These are phyloP conservation scores for Paradoxurus hermaphroditus DNA, from an alignment of 2,113 vertebrate species.

Conservation along the genomic window DNA sequence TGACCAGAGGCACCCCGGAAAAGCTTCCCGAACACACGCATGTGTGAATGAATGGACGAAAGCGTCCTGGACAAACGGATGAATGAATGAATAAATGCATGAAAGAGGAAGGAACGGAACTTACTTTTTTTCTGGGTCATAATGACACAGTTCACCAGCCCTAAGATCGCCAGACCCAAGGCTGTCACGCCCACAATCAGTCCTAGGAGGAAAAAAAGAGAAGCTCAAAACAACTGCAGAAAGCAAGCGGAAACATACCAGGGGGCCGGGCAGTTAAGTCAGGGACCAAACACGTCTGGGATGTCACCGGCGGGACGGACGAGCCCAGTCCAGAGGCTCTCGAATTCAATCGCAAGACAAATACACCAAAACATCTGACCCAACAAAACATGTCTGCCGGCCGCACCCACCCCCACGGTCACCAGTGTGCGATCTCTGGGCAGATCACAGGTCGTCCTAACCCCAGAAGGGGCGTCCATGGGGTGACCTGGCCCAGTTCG, in stretches of 20 bases:
- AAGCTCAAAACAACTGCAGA: not conserved
- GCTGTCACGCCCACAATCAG: conserved; percentile 52
- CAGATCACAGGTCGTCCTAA: not conserved
- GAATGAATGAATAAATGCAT: not conserved
- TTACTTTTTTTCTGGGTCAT: conserved; percentile 77
- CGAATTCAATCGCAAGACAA: not conserved
- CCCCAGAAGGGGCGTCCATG: not conserved
- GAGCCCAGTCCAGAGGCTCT: not conserved
- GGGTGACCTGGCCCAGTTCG: not conserved
- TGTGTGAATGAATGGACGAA: not conserved
- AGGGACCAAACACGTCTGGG: not conserved
- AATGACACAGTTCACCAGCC: conserved; percentile 35
- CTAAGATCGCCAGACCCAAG: not conserved
- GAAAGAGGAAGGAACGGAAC: not conserved
- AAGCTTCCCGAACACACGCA: not conserved
- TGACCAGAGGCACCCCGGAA: not conserved
- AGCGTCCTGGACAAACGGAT: not conserved
- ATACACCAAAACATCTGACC: not conserved
- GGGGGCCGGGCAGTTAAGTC: too few species aligned
- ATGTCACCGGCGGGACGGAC: rapidly evolving
- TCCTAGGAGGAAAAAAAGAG: conserved; percentile 43
- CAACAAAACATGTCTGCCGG: not conserved
- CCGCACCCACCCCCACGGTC: not conserved
- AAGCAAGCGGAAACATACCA: not conserved
- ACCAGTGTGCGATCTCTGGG: not conserved